Conservation (phyloP, 2,888 invertebrate species). For the Drosophila incognita region DNA sequence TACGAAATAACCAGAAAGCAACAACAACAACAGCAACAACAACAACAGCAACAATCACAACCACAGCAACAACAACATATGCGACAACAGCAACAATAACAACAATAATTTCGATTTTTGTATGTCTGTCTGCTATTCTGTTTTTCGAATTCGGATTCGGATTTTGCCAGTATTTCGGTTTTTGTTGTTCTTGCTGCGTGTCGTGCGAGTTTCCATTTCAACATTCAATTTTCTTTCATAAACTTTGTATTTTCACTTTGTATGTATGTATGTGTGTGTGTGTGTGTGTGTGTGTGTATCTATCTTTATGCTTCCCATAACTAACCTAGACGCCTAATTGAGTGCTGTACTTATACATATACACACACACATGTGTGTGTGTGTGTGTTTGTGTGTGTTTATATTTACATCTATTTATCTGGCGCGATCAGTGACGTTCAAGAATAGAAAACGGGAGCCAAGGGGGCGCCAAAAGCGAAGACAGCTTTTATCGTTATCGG, state of each 20-base stretch:
- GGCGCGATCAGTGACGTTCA: conserved; percentile 40
- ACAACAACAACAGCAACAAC: conserved; percentile 10
- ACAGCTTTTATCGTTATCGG: neutral
- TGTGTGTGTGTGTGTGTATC: neutral
- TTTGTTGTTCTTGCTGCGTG: conserved; percentile 33
- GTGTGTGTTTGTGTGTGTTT: conserved; percentile 6
- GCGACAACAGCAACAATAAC: conserved; percentile 5
- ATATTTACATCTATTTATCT: conserved; percentile 5
- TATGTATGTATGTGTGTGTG: conserved; percentile 3
- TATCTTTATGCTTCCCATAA: conserved; percentile 16
- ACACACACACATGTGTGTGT: conserved; percentile 1
- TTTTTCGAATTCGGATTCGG: conserved; percentile 12
- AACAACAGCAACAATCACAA: conserved; percentile 1
- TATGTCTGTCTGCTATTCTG: conserved; percentile 45
- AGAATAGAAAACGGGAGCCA: neutral
- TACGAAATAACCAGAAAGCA: conserved; percentile 54
- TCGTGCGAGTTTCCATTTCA: conserved; percentile 79
- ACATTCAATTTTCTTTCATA: conserved; percentile 75
- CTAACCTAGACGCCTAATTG: conserved; percentile 66
- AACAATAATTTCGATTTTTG: conserved; percentile 9
- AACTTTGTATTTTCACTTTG: conserved; percentile 62
- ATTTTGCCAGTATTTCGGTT: conserved; percentile 10
- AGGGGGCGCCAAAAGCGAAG: conserved; percentile 17
- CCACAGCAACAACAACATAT: conserved; percentile 3
- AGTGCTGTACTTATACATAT: conserved; percentile 36